Base-by-base conservation (phyloP, 2,797 vertebrate genomes). In the Hydrocynus forskahlii region DNA sequence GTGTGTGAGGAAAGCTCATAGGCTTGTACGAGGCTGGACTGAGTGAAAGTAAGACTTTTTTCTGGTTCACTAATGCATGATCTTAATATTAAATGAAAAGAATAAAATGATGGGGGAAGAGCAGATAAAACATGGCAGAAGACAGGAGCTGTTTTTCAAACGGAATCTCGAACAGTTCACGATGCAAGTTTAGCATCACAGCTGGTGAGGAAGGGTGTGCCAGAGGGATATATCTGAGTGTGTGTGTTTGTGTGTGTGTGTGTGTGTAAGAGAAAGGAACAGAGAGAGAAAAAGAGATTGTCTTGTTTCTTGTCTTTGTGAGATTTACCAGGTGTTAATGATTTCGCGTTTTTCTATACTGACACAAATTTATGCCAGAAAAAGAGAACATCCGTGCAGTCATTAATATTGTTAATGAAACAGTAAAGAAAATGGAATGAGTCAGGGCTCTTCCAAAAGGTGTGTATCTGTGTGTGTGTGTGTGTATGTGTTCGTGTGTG, bases 101-200 rank as follows among this genome's bases (percentile, higher is more conserved):
- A 76, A 85, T 76, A 62, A 38, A 81, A 62, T 78, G 74, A 29
- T 80, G 13, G 60, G 75, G 70, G 70, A 60, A 66, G 75, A 73
- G 68, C 55, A 59, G 70, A 48, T 57, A 2, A 77, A 59, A 54
- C 40, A 14, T 40, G 29, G 54, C 29, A 63, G 23, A n/a, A 60
- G 14, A 63, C 19, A 45, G 40, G 17, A 54, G 23, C 13, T 75
- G 62, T 71, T 83, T 74, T 84, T 80, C 70, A 86, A 83, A 81
- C 71, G 68, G 66, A 79, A 83, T 79, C 75, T 85, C 76, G 67
- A 83, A 69, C 74, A 81, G 78, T 81, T 78, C 82, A 75, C 81
- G 76, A 48, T 81, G 81, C 75, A 80, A 81, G 81, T 83, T 86
- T 81, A 83, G 81, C 73, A 83, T 83, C 81, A 83, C 84, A 86